Conservation (phyloP, 2,888 invertebrate species). For the Pandemis cinnamomeana region DNA sequence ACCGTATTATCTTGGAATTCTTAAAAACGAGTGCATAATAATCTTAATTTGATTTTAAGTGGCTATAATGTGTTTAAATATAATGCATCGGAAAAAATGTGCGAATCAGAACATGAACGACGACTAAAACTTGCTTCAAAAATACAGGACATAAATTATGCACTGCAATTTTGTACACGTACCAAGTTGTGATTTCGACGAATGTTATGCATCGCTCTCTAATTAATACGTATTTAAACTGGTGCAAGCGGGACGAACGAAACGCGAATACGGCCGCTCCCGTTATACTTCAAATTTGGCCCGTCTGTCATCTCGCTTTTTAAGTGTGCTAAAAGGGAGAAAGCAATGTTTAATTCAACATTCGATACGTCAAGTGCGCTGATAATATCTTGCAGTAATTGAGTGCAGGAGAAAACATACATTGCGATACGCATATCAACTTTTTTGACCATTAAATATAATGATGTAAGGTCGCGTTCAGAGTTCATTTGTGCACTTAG, state of each 20-base stretch:
- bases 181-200: too few species aligned
- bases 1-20: too few species aligned
- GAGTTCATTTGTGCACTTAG: neutral
- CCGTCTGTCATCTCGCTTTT: neutral
- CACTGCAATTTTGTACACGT: neutral
- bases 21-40: neutral
- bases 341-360: neutral
- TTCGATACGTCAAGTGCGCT: neutral
- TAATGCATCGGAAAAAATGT: neutral
- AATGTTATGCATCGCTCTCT: neutral
- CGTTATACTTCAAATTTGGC: neutral
- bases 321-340: conserved; percentile 1
- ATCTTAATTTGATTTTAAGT: conserved; percentile 1
- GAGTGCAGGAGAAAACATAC: neutral
- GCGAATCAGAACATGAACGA: neutral
- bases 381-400: neutral
- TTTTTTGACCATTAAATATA: neutral
- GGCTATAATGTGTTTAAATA: neutral
- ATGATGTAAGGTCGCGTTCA: neutral
- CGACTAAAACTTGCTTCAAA: neutral
- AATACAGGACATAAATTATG: neutral
- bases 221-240: neutral
- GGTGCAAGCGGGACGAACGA: neutral
- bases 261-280: neutral
- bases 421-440: neutral